A percentile compares a stretch with the other conserved stretches of the same genome.
These are phyloP conservation scores for Hystrix brachyura DNA, from an alignment of 2,113 vertebrate species.

Conservation along the genomic window DNA sequence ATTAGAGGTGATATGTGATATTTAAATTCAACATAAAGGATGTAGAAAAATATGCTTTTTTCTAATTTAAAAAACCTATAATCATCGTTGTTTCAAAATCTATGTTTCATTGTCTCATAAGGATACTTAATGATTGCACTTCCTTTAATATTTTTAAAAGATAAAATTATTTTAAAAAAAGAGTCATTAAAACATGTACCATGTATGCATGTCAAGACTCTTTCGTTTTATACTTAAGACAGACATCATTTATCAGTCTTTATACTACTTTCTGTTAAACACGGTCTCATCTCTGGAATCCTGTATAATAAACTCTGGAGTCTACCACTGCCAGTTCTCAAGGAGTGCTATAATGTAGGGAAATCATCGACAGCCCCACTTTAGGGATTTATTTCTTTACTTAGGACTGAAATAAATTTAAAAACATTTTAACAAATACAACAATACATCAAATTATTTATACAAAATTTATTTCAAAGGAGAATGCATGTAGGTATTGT, in stretches of 20 bases:
- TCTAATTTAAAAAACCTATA: neutral
- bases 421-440: neutral
- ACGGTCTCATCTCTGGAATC: neutral
- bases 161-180: neutral
- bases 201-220: neutral
- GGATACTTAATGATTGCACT: neutral
- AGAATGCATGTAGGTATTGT: neutral
- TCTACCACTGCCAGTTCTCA: too few relatives aligned
- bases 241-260: neutral
- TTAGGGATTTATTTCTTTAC: neutral
- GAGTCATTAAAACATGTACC: neutral
- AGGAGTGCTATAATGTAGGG: neutral
- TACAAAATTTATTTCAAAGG: neutral
- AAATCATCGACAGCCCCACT: neutral
- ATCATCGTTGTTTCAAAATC: neutral
- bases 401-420: neutral
- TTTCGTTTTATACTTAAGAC: neutral
- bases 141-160: neutral
- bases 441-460: neutral
- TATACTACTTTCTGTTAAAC: neutral
- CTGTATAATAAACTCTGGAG: neutral
- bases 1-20: slow-evolving; percentile 46
- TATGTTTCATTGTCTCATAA: neutral
- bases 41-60: slow-evolving; percentile 21
- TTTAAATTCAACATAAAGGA: slow-evolving; percentile 64